A percentile compares a stretch with the other conserved stretches of the same genome.
phyloP scores from a whole-genome alignment of 2,113 vertebrate species.

The Dipodomys ordii region DNA sequence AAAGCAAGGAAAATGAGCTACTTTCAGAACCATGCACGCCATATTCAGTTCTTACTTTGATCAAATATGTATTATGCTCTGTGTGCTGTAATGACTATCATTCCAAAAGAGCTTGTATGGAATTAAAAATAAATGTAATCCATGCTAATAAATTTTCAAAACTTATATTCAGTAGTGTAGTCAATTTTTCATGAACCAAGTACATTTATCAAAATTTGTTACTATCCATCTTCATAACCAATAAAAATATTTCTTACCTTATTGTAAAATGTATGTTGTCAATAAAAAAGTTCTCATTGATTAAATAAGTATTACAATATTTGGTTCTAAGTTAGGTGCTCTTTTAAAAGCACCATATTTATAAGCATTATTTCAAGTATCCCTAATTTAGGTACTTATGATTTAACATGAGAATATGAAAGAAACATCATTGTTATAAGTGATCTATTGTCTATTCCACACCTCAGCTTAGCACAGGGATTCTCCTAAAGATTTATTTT shows the following conservation, averaged over 20 bases:
- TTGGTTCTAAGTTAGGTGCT: not conserved
- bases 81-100: not conserved
- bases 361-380: not conserved
- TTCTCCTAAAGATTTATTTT: conserved; percentile 35
- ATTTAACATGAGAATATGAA: not conserved
- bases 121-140: not conserved
- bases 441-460: too few species aligned
- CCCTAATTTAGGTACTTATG: not conserved
- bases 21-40: not conserved
- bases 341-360: not conserved
- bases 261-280: not conserved
- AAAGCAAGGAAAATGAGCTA: not conserved
- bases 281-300: not conserved
- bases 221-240: not conserved
- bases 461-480: not conserved
- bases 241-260: too few species aligned
- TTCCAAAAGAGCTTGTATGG: not conserved
- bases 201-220: not conserved
- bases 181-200: not conserved
- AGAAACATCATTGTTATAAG: not conserved
- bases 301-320: not conserved
- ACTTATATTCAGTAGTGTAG: not conserved
- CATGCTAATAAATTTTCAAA: not conserved
- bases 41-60: not conserved
- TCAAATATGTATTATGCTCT: not conserved